Conservation (phyloP, 2,888 invertebrate genomes). For the Aromia moschata region DNA sequence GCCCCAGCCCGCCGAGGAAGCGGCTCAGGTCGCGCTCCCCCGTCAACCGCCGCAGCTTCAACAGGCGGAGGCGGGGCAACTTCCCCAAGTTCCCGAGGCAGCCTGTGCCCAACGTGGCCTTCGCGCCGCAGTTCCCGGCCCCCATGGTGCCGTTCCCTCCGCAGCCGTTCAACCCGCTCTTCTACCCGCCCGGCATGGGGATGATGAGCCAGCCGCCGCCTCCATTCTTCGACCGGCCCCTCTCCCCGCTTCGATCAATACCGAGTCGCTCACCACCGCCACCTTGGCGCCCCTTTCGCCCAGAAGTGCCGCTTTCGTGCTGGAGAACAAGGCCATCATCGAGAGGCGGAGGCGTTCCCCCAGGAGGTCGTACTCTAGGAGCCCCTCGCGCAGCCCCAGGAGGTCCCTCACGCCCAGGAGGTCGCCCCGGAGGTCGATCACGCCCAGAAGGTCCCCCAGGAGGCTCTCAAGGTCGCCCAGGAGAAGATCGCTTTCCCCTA, state of each 20-base stretch:
- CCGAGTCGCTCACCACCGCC: slow-evolving; percentile 50
- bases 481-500: slow-evolving; percentile 38
- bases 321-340: slow-evolving; percentile 61
- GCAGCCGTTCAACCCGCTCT: slow-evolving; percentile 30
- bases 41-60: slow-evolving; percentile 19
- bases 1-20: slow-evolving; percentile 23
- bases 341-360: slow-evolving; percentile 59
- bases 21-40: slow-evolving; percentile 31
- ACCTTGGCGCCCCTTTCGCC: slow-evolving; percentile 60
- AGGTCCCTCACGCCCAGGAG: slow-evolving; percentile 45
- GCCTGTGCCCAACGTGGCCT: slow-evolving; percentile 22
- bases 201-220: slow-evolving; percentile 40
- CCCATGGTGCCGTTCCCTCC: slow-evolving; percentile 24
- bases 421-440: slow-evolving; percentile 50
- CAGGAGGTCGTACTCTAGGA: slow-evolving; percentile 61
- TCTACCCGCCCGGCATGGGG: slow-evolving; percentile 32
- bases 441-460: slow-evolving; percentile 43
- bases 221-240: slow-evolving; percentile 48
- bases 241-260: slow-evolving; percentile 58
- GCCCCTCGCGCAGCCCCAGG: slow-evolving; percentile 47
- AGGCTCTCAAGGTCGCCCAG: slow-evolving; percentile 49
- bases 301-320: slow-evolving; percentile 61
- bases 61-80: slow-evolving; percentile 15
- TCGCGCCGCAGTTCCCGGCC: slow-evolving; percentile 22
- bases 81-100: slow-evolving; percentile 21